Conservation (phyloP, 2,888 invertebrate species). For the Strigamia transsilvanica region DNA sequence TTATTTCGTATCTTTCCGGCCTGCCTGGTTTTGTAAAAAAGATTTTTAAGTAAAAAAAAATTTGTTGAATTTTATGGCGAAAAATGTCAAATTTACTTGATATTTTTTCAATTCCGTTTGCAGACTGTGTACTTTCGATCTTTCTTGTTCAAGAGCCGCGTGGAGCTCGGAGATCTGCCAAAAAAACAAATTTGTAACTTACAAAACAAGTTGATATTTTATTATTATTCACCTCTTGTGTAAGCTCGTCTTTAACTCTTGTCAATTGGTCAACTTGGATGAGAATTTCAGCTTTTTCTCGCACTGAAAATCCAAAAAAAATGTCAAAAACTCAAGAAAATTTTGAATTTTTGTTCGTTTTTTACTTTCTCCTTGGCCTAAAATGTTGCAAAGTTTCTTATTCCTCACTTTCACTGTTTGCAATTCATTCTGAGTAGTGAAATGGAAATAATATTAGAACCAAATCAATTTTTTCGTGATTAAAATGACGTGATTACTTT, state of each 20-base stretch:
- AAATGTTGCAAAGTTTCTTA: slow-evolving; percentile 75
- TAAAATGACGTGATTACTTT: background rate
- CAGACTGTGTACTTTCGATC: slow-evolving; percentile 71
- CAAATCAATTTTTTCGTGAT: background rate
- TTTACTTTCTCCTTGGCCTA: slow-evolving; percentile 78
- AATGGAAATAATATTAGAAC: background rate
- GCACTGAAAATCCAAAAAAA: slow-evolving; percentile 69
- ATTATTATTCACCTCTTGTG: slow-evolving; percentile 64
- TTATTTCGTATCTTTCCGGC: too few species aligned
- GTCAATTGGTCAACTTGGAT: slow-evolving; percentile 76
- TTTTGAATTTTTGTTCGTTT: slow-evolving; percentile 57
- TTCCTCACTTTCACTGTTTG: slow-evolving; percentile 75
- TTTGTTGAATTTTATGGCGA: too few species aligned
- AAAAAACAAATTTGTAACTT: background rate
- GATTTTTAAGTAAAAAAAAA: too few species aligned
- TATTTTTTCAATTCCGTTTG: slow-evolving; percentile 69
- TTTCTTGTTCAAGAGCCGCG: slow-evolving; percentile 78
- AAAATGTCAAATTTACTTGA: slow-evolving; percentile 61
- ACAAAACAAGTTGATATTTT: background rate
- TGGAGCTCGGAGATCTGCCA: slow-evolving; percentile 73
- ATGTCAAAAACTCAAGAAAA: slow-evolving; percentile 5
- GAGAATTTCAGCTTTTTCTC: slow-evolving; percentile 79
- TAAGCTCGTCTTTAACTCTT: slow-evolving; percentile 76
- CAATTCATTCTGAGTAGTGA: slow-evolving; percentile 69
- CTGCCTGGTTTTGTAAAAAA: too few species aligned